These are phyloP conservation scores for Cirrhinus molitorella DNA, from an alignment of 2,797 vertebrate species.

Conservation along the genomic window DNA sequence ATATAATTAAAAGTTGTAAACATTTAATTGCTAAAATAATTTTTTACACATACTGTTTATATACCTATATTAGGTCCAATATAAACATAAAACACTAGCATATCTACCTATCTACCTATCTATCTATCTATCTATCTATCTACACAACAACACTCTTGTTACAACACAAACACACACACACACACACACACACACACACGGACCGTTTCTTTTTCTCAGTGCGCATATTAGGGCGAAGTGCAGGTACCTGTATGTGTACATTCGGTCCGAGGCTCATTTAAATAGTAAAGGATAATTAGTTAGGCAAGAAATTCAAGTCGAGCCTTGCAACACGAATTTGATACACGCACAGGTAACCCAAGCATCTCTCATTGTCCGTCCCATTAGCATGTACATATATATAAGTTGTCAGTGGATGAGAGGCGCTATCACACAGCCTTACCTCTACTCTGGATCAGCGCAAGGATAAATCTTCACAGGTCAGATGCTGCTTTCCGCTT, in stretches of 20 bases:
- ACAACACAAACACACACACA: not conserved
- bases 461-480: constrained; percentile 64
- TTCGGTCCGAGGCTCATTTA: constrained; percentile 71
- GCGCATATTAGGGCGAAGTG: constrained; percentile 2
- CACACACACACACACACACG: not conserved
- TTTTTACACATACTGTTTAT: no score
- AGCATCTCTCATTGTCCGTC: constrained; percentile 83
- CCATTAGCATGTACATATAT: constrained; percentile 77
- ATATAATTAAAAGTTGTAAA: no score
- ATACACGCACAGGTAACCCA: constrained; percentile 89
- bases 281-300: constrained; percentile 88
- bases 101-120: no score
- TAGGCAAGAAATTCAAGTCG: constrained; percentile 87
- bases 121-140: no score
- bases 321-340: constrained; percentile 81
- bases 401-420: constrained; percentile 81
- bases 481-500: constrained; percentile 68
- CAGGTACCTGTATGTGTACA: not conserved
- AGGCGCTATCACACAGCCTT: constrained; percentile 69
- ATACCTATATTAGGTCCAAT: no score
- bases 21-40: no score
- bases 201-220: not conserved
- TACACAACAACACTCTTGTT: not conserved
- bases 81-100: no score
- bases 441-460: constrained; percentile 67